Evolutionary conservation across 1,140 invertebrate genomes (phyloP).

Genomic region (Euglossa dilemma): DNA sequence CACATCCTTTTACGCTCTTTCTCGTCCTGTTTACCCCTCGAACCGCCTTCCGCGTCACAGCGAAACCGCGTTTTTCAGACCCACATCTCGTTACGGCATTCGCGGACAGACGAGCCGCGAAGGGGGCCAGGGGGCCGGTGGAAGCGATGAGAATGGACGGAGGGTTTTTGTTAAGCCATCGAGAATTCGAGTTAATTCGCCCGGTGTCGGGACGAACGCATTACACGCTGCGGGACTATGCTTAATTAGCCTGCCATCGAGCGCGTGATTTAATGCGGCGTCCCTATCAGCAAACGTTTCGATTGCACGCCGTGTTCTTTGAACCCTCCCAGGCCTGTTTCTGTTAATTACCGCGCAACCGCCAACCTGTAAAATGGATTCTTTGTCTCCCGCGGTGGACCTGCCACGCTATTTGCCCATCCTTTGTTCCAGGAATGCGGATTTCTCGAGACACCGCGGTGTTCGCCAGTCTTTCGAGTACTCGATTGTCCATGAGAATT

Average conservation of each 20-base stretch:
- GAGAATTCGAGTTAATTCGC: conserved; percentile 62
- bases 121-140: neutral
- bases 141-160: conserved; percentile 17
- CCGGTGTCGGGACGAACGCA: conserved; percentile 12
- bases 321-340: neutral
- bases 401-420: neutral
- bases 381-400: neutral
- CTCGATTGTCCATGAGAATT: too few species aligned
- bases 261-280: conserved; percentile 44
- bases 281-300: conserved; percentile 27
- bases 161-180: conserved; percentile 55
- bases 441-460: too few species aligned
- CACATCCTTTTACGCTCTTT: conserved; percentile 29
- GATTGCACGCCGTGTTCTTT: conserved; percentile 3
- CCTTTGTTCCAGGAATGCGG: too few species aligned
- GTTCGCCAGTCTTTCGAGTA: too few species aligned
- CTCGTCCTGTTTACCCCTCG: conserved; percentile 15
- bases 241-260: conserved; percentile 55
- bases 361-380: neutral
- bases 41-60: neutral
- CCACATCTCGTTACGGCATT: conserved; percentile 44
- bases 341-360: conserved; percentile 1
- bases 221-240: conserved; percentile 39
- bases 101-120: neutral
- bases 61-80: conserved; percentile 30